Evolutionary conservation across 2,113 vertebrate genomes (phyloP), one percentile per base, ranked within the genome.

Genomic region (Cnemophilus loriae): DNA sequence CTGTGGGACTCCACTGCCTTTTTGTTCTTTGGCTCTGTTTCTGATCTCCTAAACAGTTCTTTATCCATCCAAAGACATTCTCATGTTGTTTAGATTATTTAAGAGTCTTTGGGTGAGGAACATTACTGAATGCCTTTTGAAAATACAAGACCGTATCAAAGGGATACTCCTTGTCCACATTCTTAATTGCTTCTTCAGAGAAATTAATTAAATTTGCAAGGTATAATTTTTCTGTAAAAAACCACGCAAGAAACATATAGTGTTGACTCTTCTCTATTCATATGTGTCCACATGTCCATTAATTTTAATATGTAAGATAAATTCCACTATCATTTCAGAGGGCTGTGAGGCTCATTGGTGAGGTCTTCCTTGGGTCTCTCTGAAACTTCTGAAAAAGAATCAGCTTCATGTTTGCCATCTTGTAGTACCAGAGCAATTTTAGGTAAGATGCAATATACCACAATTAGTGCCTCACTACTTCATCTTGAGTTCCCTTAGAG

Each of bases 11-110:
- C 26, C 14, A 15, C 2, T 73, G 41, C 20, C 7, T 73, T 82
- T 96, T 96, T 90, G 17, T 79, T 95, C 60, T 82, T 75, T 82
- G 41, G 13, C 41, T 87, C 77, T 90, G 53, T 75, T 94, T 94
- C 55, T 61, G 41, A 64, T 79, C 61, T 88, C 65, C 76, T 69
- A 39, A 76, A 42, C 42, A 61, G 26, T 84, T 94, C 32, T 80
- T 80, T 61, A 74, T 74, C 49, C 57, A 49, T 73, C 55, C 59
- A 65, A 88, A 35, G 79, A 53, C 12, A 9, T 87, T 85, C 16
- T 44, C 53, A 64, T 53, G 41, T 60, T 87, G 6, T 75, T 93
- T 60, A 82, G 33, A 68, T 75, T 93, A 85, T 85, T 91, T 94
- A 85, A 64, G 44, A 35, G 13, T 71, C 52, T 82, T 93, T 84